Base-by-base conservation (phyloP, 2,797 vertebrate species). In the Squalus acanthias region DNA sequence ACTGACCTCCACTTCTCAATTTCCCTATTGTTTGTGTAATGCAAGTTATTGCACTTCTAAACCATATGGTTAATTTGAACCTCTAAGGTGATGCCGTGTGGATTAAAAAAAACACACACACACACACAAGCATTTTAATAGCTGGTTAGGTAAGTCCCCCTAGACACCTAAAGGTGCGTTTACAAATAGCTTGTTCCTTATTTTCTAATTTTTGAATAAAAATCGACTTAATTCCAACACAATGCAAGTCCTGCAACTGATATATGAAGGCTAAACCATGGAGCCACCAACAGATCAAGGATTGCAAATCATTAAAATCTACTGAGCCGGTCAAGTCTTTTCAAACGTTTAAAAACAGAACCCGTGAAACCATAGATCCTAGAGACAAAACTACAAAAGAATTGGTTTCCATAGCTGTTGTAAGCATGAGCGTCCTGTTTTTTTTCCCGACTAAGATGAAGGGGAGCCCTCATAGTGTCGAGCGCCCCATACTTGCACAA, bases 11-110 rank as follows among this genome's bases (percentile, higher is more conserved):
- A 98, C 98, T 98, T 97, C 98, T 97, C 97, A 97, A 96, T 97
- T 97, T 98, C 97, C 97, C 98, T 98, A 98, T 99, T 99, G 99
- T 99, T 98, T 98, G 97, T 97, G 96, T 96, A 97, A 97, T 98
- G 98, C 97, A 97, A 98, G 98, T 98, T 98, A 98, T 98, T 98
- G 98, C 97, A 96, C 98, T 97, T 97, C 97, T 96, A 97, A 97
- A 96, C 94, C 94, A 72, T 95, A 95, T 57, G 94, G 94, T 95
- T 57, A 53, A 95, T 74, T 95, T 74, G 94, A 76, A 95, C 94
- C 69, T 76, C 94, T 95, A 15, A 72, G 65, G 92, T 72, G 94
- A 98, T 98, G 98, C 97, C 96, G 98, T 98, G 98, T 97, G 98
- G 69, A 95, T 53, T 29, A 70, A 95, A 70, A 95, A 63, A 92